phyloP scores from a whole-genome alignment of 2,113 vertebrate species.

The Promerops cafer region DNA sequence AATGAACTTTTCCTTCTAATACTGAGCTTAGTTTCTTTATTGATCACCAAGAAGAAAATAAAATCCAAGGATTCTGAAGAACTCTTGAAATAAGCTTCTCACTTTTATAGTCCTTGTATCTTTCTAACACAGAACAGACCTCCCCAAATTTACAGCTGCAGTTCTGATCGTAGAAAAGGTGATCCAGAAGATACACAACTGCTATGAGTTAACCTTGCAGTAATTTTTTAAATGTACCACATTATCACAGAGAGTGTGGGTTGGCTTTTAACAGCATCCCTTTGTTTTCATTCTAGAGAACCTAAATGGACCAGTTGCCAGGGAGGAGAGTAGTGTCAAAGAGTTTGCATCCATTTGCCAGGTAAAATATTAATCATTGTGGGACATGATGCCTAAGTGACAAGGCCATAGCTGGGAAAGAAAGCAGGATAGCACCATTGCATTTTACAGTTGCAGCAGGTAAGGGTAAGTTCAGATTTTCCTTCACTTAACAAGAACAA shows the following conservation, averaged over 20 bases:
- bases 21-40: not conserved
- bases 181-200: not conserved
- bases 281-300: constrained; percentile 5
- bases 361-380: not conserved
- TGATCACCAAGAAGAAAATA: not conserved
- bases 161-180: not conserved
- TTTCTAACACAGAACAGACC: not conserved
- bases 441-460: not conserved
- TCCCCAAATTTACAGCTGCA: not conserved
- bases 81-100: not conserved
- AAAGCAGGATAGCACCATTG: not conserved
- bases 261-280: not conserved
- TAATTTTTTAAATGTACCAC: not conserved
- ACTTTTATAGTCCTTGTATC: not conserved
- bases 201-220: not conserved
- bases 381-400: not conserved
- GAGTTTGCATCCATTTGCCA: not conserved
- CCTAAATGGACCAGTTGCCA: not conserved
- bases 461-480: not conserved
- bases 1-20: not conserved
- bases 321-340: not conserved
- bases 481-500: not conserved
- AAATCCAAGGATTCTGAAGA: not conserved
- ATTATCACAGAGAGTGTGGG: not conserved
- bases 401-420: not conserved